phyloP scores from a whole-genome alignment of 2,113 vertebrate species.

The Thinocorus orbignyianus region DNA sequence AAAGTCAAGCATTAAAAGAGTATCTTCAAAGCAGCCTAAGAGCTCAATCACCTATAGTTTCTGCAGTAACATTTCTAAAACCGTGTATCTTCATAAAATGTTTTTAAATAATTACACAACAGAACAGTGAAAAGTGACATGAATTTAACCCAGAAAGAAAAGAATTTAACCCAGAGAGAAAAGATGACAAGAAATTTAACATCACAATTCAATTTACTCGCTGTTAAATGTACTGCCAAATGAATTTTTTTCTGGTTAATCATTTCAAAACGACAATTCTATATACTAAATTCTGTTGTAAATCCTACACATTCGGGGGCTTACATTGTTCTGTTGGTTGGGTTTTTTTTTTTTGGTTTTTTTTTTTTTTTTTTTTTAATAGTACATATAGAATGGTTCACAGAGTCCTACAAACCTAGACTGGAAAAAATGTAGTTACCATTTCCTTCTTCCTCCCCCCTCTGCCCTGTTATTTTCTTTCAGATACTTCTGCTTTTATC shows the following conservation, averaged over 20 bases:
- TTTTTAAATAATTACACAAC: background rate
- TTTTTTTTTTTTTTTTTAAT: background rate
- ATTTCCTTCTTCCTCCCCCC: background rate
- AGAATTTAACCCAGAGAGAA: no score
- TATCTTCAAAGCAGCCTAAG: background rate
- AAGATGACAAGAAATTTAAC: background rate
- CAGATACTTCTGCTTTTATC: conserved; percentile 28
- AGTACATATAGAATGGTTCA: background rate
- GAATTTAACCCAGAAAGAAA: no score
- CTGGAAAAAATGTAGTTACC: background rate
- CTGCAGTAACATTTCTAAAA: background rate
- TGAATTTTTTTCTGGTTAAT: background rate
- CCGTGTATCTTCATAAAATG: background rate
- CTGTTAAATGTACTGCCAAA: background rate
- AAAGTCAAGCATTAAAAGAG: background rate
- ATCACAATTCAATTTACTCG: background rate
- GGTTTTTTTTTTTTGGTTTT: background rate
- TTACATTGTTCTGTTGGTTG: background rate
- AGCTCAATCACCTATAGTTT: background rate
- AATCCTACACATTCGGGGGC: background rate
- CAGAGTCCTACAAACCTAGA: background rate
- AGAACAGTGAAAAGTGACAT: no score
- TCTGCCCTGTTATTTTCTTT: background rate
- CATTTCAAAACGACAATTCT: background rate
- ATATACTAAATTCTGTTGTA: background rate